Percentiles rank a stretch among this genome's conserved stretches.
Conservation (phyloP, 2,888 invertebrate genomes). For the Saturnia japonica region DNA sequence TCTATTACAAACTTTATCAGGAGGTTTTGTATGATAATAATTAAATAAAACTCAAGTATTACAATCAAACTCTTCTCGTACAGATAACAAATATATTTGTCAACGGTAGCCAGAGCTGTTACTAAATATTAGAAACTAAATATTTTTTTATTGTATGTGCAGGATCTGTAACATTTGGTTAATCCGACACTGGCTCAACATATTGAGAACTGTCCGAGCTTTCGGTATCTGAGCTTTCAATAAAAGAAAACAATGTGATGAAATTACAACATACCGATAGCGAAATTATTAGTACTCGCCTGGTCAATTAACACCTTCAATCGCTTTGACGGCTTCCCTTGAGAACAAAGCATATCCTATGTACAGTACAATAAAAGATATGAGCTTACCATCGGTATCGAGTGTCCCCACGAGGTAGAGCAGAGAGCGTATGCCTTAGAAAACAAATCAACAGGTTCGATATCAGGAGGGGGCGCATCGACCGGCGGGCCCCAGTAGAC, state of each 20-base stretch:
- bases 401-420: constrained; percentile 67
- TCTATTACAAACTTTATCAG: too few species aligned
- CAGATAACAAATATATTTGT: neutral
- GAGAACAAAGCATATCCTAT: neutral
- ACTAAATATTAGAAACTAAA: neutral
- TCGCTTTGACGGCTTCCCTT: neutral
- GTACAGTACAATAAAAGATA: neutral
- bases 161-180: neutral
- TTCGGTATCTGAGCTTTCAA: neutral
- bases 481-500: constrained; percentile 50
- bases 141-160: too few species aligned
- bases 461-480: constrained; percentile 50
- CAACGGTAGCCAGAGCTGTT: neutral
- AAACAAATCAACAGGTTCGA: constrained; percentile 43
- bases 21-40: too few species aligned
- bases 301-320: too few species aligned
- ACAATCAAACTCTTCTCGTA: too few species aligned
- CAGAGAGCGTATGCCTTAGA: constrained; percentile 53
- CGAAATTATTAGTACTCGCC: too few species aligned
- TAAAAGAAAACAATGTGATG: neutral
- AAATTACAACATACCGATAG: too few species aligned
- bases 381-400: constrained; percentile 64
- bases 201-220: neutral
- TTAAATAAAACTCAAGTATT: too few species aligned
- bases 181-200: neutral